A percentile compares a stretch with the other conserved stretches of the same genome.
Evolutionary conservation across 2,797 vertebrate genomes (phyloP).

Genomic region (Rhinoraja longicauda): DNA sequence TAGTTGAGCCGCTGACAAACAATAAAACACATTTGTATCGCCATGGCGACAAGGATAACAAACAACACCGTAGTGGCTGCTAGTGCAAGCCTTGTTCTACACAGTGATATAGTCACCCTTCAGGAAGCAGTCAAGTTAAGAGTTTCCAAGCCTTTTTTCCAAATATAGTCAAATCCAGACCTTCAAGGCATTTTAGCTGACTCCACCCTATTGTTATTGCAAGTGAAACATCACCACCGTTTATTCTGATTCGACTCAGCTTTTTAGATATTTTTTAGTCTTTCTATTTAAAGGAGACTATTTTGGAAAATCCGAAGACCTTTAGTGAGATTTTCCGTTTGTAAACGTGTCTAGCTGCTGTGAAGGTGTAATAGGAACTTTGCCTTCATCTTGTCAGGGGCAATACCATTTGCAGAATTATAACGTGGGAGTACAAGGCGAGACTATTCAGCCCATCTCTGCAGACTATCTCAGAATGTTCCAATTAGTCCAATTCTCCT

Average conservation of each 20-base stretch:
- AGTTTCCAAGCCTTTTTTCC: not conserved
- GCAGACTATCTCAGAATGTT: not conserved
- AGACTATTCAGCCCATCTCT: not conserved
- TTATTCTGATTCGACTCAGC: not conserved
- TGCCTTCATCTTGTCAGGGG: not conserved
- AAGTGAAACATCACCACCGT: not conserved
- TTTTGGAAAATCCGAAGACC: not conserved
- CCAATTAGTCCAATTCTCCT: not conserved
- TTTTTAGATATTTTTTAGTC: not conserved
- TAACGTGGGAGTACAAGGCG: not conserved
- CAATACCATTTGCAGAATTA: not conserved
- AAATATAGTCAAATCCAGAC: conserved; percentile 14
- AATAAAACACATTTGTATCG: not conserved
- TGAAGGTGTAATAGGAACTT: not conserved
- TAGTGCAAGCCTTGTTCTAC: not conserved
- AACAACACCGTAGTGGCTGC: not conserved
- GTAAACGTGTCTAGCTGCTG: no score
- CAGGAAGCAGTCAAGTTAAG: not conserved
- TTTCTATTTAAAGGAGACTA: not conserved
- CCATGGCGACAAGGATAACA: conserved; percentile 27
- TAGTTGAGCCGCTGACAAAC: not conserved
- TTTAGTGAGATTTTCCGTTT: not conserved
- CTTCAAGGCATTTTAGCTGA: not conserved
- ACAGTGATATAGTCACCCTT: not conserved
- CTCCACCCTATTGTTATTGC: not conserved